Conservation (phyloP, 2,113 vertebrate genomes). For the Amphiprion percula region DNA sequence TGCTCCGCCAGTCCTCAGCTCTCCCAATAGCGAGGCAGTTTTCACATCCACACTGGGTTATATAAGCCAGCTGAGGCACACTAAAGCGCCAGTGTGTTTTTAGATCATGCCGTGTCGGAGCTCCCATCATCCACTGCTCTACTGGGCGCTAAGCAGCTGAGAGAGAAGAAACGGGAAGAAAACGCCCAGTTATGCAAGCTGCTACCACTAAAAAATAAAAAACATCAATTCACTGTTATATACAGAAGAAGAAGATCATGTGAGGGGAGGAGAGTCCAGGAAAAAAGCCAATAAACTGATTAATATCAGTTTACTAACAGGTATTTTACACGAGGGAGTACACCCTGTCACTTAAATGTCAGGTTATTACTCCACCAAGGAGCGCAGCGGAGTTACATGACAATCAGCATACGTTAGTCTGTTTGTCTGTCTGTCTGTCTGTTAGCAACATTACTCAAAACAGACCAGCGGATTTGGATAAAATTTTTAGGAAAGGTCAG, state of each 20-base stretch:
- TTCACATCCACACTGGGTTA: slow-evolving; percentile 80
- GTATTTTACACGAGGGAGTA: not conserved
- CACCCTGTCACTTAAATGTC: too few relatives aligned
- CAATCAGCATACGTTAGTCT: too few relatives aligned
- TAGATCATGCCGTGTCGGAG: slow-evolving; percentile 79
- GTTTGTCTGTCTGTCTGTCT: too few relatives aligned
- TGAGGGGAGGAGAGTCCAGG: slow-evolving; percentile 6
- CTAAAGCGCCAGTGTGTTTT: slow-evolving; percentile 81
- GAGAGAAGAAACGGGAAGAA: slow-evolving; percentile 68
- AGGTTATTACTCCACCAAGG: too few relatives aligned
- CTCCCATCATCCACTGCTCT: slow-evolving; percentile 81
- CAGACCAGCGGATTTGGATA: too few relatives aligned
- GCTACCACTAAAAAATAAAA: slow-evolving; percentile 39
- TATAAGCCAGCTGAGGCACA: slow-evolving; percentile 80
- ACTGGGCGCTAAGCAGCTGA: slow-evolving; percentile 74
- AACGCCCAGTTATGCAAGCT: slow-evolving; percentile 68
- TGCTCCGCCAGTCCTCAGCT: slow-evolving; percentile 54
- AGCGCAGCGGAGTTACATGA: too few relatives aligned
- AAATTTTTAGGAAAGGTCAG: too few relatives aligned
- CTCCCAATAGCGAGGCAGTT: slow-evolving; percentile 69
- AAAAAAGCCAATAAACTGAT: too few relatives aligned
- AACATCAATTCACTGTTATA: slow-evolving; percentile 9
- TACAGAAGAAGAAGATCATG: slow-evolving; percentile 19
- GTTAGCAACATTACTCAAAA: too few relatives aligned
- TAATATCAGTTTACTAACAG: too few relatives aligned